A percentile compares a stretch with the other conserved stretches of the same genome.
Evolutionary conservation across 2,888 invertebrate species (phyloP).

Genomic region (Dastarcus helophoroides): DNA sequence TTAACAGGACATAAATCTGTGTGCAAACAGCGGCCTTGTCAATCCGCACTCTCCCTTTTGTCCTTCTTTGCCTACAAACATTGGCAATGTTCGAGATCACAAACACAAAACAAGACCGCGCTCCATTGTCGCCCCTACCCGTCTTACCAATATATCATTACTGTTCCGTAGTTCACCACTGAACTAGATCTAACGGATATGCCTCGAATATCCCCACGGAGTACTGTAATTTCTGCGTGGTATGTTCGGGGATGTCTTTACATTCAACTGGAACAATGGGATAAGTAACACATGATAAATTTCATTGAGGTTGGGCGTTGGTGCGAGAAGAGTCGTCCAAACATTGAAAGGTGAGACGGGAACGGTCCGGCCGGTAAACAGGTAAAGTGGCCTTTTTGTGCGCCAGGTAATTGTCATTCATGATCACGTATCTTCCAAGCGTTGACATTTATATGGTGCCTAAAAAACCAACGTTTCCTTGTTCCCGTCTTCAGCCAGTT

Average conservation of each 20-base stretch:
- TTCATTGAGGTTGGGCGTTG: constrained; percentile 28
- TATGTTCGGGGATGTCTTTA: constrained; percentile 11
- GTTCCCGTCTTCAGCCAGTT: too few species aligned
- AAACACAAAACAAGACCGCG: constrained; percentile 32
- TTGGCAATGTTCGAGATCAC: constrained; percentile 27
- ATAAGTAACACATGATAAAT: constrained; percentile 33
- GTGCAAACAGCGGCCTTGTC: constrained; percentile 29
- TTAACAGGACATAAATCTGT: constrained; percentile 37
- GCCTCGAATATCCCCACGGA: constrained; percentile 14
- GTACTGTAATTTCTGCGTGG: constrained; percentile 22
- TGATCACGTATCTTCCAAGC: constrained; percentile 21
- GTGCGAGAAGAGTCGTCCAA: constrained; percentile 31
- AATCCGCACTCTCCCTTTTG: constrained; percentile 28
- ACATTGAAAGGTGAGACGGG: constrained; percentile 28
- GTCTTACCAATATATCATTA: constrained; percentile 26
- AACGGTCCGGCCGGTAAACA: too few species aligned
- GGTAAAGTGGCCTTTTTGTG: too few species aligned
- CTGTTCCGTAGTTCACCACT: constrained; percentile 24
- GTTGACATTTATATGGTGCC: constrained; percentile 21
- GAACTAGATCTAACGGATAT: constrained; percentile 31
- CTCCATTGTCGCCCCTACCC: constrained; percentile 16
- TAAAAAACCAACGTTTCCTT: too few species aligned
- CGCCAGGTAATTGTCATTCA: constrained; percentile 22
- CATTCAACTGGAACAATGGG: constrained; percentile 8
- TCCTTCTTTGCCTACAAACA: constrained; percentile 29